Base-by-base conservation (phyloP, 2,888 invertebrate species). In the Metopia argyrocephala region DNA sequence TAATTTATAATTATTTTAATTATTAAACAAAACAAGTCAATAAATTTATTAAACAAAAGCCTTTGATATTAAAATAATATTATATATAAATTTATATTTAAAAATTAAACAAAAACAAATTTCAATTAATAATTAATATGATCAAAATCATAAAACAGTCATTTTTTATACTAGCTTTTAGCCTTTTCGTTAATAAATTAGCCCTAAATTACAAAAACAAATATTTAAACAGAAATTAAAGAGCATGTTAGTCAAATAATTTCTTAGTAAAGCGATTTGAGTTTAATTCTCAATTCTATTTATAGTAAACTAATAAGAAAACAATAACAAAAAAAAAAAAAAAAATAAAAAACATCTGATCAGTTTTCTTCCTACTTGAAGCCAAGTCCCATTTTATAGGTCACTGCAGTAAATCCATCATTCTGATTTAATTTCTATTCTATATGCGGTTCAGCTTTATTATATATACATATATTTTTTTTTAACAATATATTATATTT, bases 361-460 rank as follows among this genome's bases (percentile, higher is more conserved):
- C 57, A 18, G 27, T 23, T 38, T 27, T 70, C 64, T 56, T 57
- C 27, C 70, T 27, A 27, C 2, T 15, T 38, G 12, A 15, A 4
- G 3, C 9, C 38, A 38, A 38, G 12, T 38, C 9, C 38, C 38
- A 38, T 38, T 9, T 48, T n/a, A 48, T 5, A 48, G n/a, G 18
- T 48, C n/a, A n/a, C 5, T 48, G 20, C 48, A 56, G 48, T 61
- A 59, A 79, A 73, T 78, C 86, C 86, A 87, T 87, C 87, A 86
- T 86, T 84, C 87, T 87, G 84, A 87, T 89, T 89, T 90, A 90
- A 90, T 90, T 90, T 90, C 90, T 90, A 88, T 90, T 90, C 90
- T 90, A 90, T 90, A 90, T 90, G 90, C 90, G 90, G 90, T 89
- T 90, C 90, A 90, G 90, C 90, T 90, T 90, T 90, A 90, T 90